A percentile compares a stretch with the other conserved stretches of the same genome.
Conservation (phyloP, 2,888 invertebrate species). For the Epistrophella euchroma region DNA sequence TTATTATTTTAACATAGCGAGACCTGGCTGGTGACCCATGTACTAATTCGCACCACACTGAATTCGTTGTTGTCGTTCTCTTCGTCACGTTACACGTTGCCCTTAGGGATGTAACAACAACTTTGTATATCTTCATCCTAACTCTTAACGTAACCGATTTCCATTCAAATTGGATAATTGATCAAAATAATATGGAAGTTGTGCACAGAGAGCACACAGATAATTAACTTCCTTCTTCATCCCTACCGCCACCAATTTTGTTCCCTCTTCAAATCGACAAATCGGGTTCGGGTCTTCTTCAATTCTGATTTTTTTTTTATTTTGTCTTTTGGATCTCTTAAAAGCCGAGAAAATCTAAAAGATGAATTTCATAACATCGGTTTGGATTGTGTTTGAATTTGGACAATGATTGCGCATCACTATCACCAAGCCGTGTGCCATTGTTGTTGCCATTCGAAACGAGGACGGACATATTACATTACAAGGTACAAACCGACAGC, state of each 20-base stretch:
- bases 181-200: conserved; percentile 68
- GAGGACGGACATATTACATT: conserved; percentile 70
- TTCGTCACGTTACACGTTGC: conserved; percentile 57
- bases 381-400: conserved; percentile 58
- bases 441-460: conserved; percentile 67
- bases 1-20: conserved; percentile 62
- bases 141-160: conserved; percentile 46
- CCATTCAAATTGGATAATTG: conserved; percentile 71
- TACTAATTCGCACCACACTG: conserved; percentile 68
- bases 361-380: conserved; percentile 68
- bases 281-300: conserved; percentile 33
- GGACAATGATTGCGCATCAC: conserved; percentile 67
- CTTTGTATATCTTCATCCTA: conserved; percentile 35
- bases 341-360: conserved; percentile 60
- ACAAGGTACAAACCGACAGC: conserved; percentile 56
- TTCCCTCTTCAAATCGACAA: conserved; percentile 33
- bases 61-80: not conserved
- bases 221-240: conserved; percentile 72
- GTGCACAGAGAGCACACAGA: conserved; percentile 58
- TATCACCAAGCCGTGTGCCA: conserved; percentile 44
- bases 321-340: conserved; percentile 3
- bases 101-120: conserved; percentile 54
- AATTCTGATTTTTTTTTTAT: conserved; percentile 4
- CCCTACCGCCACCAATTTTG: conserved; percentile 15
- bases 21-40: conserved; percentile 65